Evolutionary conservation across 1,140 invertebrate species (phyloP), one percentile per base, ranked within the genome.

Genomic region (Pseudomyrmex gracilis): DNA sequence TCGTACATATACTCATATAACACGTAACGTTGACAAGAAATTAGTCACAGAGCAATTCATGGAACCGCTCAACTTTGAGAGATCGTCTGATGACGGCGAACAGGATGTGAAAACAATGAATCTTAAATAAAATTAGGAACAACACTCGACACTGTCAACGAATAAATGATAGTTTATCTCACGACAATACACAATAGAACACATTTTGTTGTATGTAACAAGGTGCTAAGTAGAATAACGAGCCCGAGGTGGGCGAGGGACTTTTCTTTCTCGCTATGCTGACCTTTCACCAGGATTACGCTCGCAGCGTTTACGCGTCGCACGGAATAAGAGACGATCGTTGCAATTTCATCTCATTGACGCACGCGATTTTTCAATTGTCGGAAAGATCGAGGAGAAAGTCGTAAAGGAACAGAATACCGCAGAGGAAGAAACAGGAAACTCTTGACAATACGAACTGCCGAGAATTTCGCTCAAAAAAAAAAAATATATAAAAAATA

Each of bases 211-310:
- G 87, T 53, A 77, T 89, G 74, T 89, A 86, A 89, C 88, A 89
- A 89, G 88, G 87, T 89, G 88, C 88, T 86, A 89, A 89, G 82
- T 89, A 84, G 87, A 89, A 89, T 89, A 89, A 88, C 90, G 90
- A 89, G 84, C 82, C 80, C 76, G 84, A 63, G 74, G 91, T 92
- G 92, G 91, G 92, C 92, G 92, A 90, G 71, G 68, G 51, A 87
- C 73, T 91, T 91, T 91, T 91, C 71, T 90, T 89, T 82, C 20
- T 73, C 82, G 68, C 83, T 78, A 51, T 74, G 85, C 85, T 92
- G 91, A 92, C 91, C 91, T 93, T 93, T 93, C 85, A 87, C 88
- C 87, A 83, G 73, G 87, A 88, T 88, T 87, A 85, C 86, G 86
- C 83, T 82, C 63, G 73, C 66, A 80, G 64, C 86, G 68, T 87